Evolutionary conservation across 2,888 invertebrate genomes (phyloP), one percentile per base, ranked within the genome.

Genomic region (Heteropelma amictum): DNA sequence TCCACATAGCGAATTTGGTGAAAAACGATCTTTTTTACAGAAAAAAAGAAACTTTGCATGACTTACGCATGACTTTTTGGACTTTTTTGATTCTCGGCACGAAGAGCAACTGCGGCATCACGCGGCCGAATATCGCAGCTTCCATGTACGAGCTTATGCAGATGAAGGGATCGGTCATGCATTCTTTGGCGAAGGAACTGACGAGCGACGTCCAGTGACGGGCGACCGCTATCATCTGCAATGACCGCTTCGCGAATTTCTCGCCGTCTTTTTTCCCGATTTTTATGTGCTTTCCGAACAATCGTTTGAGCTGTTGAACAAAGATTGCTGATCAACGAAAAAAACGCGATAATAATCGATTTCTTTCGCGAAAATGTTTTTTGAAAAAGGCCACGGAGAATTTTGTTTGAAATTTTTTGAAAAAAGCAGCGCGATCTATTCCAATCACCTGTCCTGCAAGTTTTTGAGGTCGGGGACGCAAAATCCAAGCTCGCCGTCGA

Each of bases 101-200:
- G 69, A 91, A 85, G 70, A 90, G 88, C 23, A 92, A 83, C 10
- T 89, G 88, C 49, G 92, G 89, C 83, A 89, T 72, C 77, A 91
- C 89, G 85, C 91, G 79, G n/a, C 93, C 93, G 88, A 94, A 96
- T 10, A 95, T 89, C 0, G 94, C 92, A 51, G 95, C 95, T 89
- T 96, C 96, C 79, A 95, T 91, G 79, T 93, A 93, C 19, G 94
- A 93, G 0, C 93, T 92, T 65, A 96, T 93, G 67, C 94, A 93
- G 3, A 95, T 88, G 0, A 93, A 89, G 0, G 95, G 93, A 81
- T 92, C 91, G 0, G 91, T 89, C 12, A 93, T 85, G 35, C 85
- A 90, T 47, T 89, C 90, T 40, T 89, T 90, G 0, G 92, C 90
- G 23, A 95, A 90, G 0, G 90, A 88, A 51, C 91, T 90, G 81